Percentiles rank a stretch among this genome's conserved stretches.
These are phyloP conservation scores for Chrysomallon squamiferum DNA, from an alignment of 1,140 invertebrate species.

Conservation along the genomic window DNA sequence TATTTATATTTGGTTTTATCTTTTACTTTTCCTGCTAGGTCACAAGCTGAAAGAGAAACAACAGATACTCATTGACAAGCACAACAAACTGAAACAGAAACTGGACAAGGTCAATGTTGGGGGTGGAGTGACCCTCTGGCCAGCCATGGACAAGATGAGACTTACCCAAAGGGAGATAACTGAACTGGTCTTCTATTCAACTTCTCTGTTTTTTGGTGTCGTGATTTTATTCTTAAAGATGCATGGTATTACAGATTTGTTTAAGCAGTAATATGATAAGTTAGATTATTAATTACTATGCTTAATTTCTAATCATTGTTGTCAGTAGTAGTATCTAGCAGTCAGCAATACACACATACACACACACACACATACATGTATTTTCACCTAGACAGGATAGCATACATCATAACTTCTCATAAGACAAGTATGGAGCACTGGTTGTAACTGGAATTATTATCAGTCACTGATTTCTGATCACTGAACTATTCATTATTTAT, in stretches of 20 bases:
- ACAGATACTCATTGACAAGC: slow-evolving; percentile 39
- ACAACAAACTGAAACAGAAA: slow-evolving; percentile 37
- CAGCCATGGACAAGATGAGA: slow-evolving; percentile 54
- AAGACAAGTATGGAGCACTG: background rate
- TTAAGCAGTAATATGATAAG: background rate
- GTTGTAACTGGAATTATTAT: background rate
- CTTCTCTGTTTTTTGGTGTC: slow-evolving; percentile 21
- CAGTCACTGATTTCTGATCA: too few relatives aligned
- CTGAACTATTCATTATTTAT: too few relatives aligned
- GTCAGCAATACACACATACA: too few relatives aligned
- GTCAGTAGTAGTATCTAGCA: too few relatives aligned
- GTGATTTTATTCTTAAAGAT: slow-evolving; percentile 30
- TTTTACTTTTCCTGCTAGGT: too few relatives aligned
- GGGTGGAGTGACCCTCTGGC: slow-evolving; percentile 55
- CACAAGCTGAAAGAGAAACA: slow-evolving; percentile 46
- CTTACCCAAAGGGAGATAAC: slow-evolving; percentile 34
- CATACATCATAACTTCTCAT: background rate
- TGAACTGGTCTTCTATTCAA: slow-evolving; percentile 23
- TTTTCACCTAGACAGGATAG: background rate
- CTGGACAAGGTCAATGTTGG: slow-evolving; percentile 48
- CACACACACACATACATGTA: background rate
- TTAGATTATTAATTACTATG: background rate
- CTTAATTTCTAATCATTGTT: too few relatives aligned
- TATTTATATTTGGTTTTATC: too few relatives aligned
- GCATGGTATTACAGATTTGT: slow-evolving; percentile 40